Percentiles rank a stretch among this genome's conserved stretches.
Conservation (phyloP, 2,113 vertebrate species). For the Willisornis vidua region DNA sequence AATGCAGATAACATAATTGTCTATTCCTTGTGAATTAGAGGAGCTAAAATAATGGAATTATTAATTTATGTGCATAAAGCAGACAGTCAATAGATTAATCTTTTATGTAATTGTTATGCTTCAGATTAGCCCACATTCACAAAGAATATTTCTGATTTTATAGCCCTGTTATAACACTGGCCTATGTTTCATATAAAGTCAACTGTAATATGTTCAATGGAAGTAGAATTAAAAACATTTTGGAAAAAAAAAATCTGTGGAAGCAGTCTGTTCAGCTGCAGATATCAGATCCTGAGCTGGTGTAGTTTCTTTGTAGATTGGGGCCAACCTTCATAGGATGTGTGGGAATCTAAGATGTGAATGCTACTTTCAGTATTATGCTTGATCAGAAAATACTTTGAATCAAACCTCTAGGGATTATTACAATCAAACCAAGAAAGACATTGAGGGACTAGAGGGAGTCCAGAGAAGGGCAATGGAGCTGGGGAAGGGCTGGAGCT, state of each 20-base stretch:
- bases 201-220: neutral
- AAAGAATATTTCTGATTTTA: neutral
- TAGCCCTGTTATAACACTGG: neutral
- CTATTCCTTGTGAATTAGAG: neutral
- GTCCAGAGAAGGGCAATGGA: neutral
- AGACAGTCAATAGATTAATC: neutral
- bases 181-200: neutral
- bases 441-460: neutral
- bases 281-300: neutral
- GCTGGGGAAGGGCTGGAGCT: neutral
- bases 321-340: neutral
- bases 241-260: neutral
- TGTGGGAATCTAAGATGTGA: neutral
- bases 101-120: neutral
- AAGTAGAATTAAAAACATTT: neutral
- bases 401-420: neutral
- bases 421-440: neutral
- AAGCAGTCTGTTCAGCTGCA: neutral
- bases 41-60: conserved; percentile 21
- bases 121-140: neutral
- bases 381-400: neutral
- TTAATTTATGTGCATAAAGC: neutral
- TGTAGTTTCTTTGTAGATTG: neutral
- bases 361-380: neutral
- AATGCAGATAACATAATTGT: conserved; percentile 28